Conservation (phyloP, 2,888 invertebrate species). For the Pomacea canaliculata region DNA sequence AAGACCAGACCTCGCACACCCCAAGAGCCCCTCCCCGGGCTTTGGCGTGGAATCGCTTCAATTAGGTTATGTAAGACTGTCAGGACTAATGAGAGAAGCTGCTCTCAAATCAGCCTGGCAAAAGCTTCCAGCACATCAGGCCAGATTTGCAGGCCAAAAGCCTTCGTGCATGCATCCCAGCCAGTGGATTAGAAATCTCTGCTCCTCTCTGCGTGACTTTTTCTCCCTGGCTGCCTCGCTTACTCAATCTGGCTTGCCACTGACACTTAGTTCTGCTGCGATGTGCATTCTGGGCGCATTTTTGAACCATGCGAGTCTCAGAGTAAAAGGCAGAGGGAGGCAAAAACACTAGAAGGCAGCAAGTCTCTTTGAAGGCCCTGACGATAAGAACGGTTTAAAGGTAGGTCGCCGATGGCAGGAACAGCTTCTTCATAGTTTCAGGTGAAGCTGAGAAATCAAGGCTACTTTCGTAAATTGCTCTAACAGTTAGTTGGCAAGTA, state of each 20-base stretch:
- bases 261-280: too few species aligned
- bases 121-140: constrained; percentile 7
- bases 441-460: too few species aligned
- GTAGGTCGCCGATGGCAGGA: too few species aligned
- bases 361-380: too few species aligned
- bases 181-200: constrained; percentile 11
- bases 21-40: not conserved
- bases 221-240: not conserved
- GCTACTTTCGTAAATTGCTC: too few species aligned
- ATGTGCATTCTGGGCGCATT: too few species aligned
- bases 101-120: constrained; percentile 1
- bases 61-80: constrained; percentile 14
- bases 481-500: too few species aligned
- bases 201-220: not conserved
- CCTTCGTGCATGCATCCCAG: constrained; percentile 6
- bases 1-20: not conserved
- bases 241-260: not conserved
- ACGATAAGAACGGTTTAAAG: too few species aligned
- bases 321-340: too few species aligned
- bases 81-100: constrained; percentile 6
- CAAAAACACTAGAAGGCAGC: too few species aligned
- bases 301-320: too few species aligned
- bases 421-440: too few species aligned
- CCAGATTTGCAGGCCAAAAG: not conserved
- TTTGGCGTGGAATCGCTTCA: not conserved